These are phyloP conservation scores for Chrysolina americana DNA, from an alignment of 2,888 invertebrate genomes.

Conservation along the genomic window DNA sequence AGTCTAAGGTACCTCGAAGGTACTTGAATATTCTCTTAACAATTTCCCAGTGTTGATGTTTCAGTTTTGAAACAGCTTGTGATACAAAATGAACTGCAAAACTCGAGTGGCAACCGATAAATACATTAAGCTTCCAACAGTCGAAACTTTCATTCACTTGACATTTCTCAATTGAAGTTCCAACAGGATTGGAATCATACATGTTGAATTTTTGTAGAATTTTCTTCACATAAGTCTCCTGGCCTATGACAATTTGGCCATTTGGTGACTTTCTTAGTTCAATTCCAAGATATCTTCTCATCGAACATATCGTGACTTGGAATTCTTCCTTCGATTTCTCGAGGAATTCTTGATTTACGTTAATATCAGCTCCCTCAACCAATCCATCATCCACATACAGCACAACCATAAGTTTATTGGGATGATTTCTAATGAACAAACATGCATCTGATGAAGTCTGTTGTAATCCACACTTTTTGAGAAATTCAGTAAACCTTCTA, in stretches of 20 bases:
- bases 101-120: neutral
- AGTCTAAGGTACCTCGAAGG: neutral
- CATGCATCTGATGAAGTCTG: slow-evolving; percentile 41
- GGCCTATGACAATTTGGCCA: neutral
- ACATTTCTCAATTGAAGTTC: slow-evolving; percentile 39
- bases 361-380: slow-evolving; percentile 26
- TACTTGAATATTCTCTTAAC: slow-evolving; percentile 7
- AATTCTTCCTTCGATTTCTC: slow-evolving; percentile 1
- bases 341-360: neutral
- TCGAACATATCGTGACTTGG: neutral
- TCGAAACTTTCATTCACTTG: neutral
- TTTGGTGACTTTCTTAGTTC: neutral
- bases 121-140: slow-evolving; percentile 3
- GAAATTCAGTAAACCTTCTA: slow-evolving; percentile 36
- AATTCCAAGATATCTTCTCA: slow-evolving; percentile 11
- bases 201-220: slow-evolving; percentile 39
- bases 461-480: slow-evolving; percentile 31
- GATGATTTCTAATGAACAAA: slow-evolving; percentile 34
- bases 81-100: slow-evolving; percentile 10
- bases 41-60: neutral
- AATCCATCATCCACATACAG: slow-evolving; percentile 39
- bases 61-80: neutral
- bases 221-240: slow-evolving; percentile 18
- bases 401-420: slow-evolving; percentile 34
- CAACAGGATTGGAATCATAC: slow-evolving; percentile 35